Evolutionary conservation across 2,113 vertebrate species (phyloP).

Genomic region (Myanophis thanlyinensis): DNA sequence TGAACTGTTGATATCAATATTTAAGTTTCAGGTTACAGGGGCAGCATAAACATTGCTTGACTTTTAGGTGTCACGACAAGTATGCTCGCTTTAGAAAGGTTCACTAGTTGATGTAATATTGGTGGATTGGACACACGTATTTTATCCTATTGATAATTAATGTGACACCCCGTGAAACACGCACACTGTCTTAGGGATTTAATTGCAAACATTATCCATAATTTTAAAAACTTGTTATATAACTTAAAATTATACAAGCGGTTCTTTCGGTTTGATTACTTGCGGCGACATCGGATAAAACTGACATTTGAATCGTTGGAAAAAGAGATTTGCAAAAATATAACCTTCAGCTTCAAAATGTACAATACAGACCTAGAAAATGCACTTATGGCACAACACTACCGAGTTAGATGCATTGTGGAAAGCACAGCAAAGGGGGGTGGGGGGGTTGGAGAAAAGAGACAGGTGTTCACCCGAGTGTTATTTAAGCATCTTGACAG

Average conservation of each 20-base stretch:
- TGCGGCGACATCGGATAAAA: constrained; percentile 14
- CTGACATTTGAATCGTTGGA: constrained; percentile 31
- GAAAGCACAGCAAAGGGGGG: constrained; percentile 45
- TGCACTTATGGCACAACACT: constrained; percentile 20
- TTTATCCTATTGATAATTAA: not conserved
- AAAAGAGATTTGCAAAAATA: constrained; percentile 67
- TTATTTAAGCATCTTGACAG: constrained; percentile 37
- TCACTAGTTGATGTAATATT: not conserved
- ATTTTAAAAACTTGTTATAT: constrained; percentile 43
- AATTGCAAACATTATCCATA: constrained; percentile 22
- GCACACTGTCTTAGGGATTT: constrained; percentile 8
- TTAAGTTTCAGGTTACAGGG: constrained; percentile 28
- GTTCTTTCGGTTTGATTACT: constrained; percentile 30
- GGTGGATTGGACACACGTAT: not conserved
- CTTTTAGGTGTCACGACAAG: not conserved
- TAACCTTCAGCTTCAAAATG: constrained; percentile 47
- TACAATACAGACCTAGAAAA: constrained; percentile 58
- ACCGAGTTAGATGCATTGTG: constrained; percentile 39
- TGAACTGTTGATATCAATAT: constrained; percentile 1
- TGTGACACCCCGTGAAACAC: not conserved
- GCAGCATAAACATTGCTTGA: not conserved
- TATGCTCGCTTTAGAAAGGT: constrained; percentile 1
- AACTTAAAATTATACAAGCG: constrained; percentile 52
- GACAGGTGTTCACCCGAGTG: constrained; percentile 43
- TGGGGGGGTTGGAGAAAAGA: not conserved